Conservation (phyloP, 2,113 vertebrate species). For the Pseudolaguvia tuberculata region DNA sequence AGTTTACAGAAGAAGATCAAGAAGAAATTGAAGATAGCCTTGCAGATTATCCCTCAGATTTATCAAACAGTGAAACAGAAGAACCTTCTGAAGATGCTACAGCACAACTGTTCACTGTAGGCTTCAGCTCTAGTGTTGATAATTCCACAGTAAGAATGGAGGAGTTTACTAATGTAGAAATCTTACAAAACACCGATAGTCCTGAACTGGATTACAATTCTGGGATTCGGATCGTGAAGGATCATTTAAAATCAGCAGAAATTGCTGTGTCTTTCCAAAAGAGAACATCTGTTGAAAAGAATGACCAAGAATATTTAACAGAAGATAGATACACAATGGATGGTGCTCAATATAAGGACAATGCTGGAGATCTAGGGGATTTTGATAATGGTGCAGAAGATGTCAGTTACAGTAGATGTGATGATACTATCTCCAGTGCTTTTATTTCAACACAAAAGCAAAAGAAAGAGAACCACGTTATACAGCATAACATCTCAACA, state of each 20-base stretch:
- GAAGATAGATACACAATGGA: slow-evolving; percentile 7
- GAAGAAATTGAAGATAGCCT: slow-evolving; percentile 64
- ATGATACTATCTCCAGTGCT: slow-evolving; percentile 38
- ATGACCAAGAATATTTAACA: not conserved
- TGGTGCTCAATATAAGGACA: not conserved
- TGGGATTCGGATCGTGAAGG: not conserved
- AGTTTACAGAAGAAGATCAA: slow-evolving; percentile 67
- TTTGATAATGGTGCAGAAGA: slow-evolving; percentile 5
- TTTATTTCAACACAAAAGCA: not conserved
- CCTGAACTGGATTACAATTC: not conserved
- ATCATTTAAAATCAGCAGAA: slow-evolving; percentile 17
- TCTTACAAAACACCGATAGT: not conserved
- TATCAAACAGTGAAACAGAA: slow-evolving; percentile 59
- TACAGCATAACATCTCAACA: slow-evolving; percentile 5
- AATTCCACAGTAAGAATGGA: not conserved
- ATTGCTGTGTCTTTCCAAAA: not conserved
- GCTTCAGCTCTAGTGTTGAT: not conserved
- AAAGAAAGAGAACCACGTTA: not conserved
- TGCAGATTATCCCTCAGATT: slow-evolving; percentile 67
- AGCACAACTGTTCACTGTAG: slow-evolving; percentile 9
- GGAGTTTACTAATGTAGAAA: not conserved
- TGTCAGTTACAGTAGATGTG: slow-evolving; percentile 49
- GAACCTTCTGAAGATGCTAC: slow-evolving; percentile 27
- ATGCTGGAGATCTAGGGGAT: slow-evolving; percentile 7
- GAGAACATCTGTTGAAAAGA: not conserved